Evolutionary conservation across 2,113 vertebrate genomes (phyloP).

Genomic region (Trochalopteron elliotii): DNA sequence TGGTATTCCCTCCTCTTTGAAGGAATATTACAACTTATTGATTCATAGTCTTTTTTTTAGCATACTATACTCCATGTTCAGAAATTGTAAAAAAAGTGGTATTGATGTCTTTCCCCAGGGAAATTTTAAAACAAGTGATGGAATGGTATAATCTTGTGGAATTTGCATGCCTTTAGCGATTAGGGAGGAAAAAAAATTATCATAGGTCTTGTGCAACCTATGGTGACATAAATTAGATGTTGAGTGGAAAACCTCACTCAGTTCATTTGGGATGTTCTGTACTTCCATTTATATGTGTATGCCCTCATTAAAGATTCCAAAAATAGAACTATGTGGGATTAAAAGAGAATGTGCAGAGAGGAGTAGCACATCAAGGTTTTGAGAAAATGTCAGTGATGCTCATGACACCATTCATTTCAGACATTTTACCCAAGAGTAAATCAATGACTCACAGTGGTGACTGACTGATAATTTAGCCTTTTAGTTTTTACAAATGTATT

Average conservation of each 20-base stretch:
- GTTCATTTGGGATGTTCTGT: neutral
- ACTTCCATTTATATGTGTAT: neutral
- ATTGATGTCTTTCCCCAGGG: neutral
- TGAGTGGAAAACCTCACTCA: neutral
- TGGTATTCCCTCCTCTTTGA: neutral
- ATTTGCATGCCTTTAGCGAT: neutral
- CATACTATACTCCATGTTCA: neutral
- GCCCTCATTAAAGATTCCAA: slow-evolving; percentile 13
- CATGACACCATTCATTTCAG: neutral
- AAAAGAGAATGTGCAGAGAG: neutral
- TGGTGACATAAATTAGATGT: neutral
- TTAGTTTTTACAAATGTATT: neutral
- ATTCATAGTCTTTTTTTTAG: neutral
- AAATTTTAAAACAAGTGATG: neutral
- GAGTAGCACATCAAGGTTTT: neutral
- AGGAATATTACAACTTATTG: neutral
- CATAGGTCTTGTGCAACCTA: neutral
- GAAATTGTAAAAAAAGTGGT: neutral
- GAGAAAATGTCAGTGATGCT: neutral
- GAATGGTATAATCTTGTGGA: neutral
- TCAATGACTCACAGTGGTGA: neutral
- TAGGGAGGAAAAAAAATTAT: neutral
- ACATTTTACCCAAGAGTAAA: neutral
- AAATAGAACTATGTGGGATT: neutral
- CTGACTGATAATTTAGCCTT: neutral